Evolutionary conservation across 64 coral and sea anemone species (phyloP).

Genomic region (Montipora sp.): DNA sequence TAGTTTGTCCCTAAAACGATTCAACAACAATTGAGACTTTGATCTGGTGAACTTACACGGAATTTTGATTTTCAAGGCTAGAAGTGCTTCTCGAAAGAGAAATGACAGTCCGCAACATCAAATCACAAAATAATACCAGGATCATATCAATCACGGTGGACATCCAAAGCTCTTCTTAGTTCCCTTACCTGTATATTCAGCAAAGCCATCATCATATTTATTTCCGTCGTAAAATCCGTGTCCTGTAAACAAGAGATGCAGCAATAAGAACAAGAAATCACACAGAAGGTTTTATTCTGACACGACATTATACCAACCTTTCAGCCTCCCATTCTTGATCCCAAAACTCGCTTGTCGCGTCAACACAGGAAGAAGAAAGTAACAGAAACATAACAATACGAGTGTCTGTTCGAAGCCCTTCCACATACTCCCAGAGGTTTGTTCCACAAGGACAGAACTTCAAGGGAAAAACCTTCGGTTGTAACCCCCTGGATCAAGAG

Average conservation of each 20-base stretch:
- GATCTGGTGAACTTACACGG: not conserved
- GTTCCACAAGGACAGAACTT: not conserved
- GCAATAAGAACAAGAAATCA: not conserved
- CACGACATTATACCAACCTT: not conserved
- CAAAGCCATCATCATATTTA: constrained; percentile 30
- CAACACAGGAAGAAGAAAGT: not conserved
- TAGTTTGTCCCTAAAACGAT: not conserved
- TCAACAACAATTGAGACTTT: not conserved
- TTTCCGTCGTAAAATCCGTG: constrained; percentile 50
- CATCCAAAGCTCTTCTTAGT: too few relatives aligned
- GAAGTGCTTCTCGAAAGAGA: not conserved
- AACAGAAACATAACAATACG: not conserved
- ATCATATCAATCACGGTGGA: not conserved
- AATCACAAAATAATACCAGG: not conserved
- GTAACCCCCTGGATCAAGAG: constrained; percentile 1
- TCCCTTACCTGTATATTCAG: constrained; percentile 41
- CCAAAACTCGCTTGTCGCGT: constrained; percentile 5
- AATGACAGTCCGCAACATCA: not conserved
- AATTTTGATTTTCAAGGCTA: not conserved
- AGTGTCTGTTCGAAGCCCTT: not conserved
- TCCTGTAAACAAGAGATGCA: not conserved
- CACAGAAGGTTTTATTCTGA: not conserved
- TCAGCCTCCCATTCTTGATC: not conserved
- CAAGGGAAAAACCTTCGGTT: not conserved
- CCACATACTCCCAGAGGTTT: constrained; percentile 29